A percentile compares a stretch with the other conserved stretches of the same genome.
phyloP scores from a whole-genome alignment of 2,888 invertebrate species.

The Stomorhina lunata region DNA sequence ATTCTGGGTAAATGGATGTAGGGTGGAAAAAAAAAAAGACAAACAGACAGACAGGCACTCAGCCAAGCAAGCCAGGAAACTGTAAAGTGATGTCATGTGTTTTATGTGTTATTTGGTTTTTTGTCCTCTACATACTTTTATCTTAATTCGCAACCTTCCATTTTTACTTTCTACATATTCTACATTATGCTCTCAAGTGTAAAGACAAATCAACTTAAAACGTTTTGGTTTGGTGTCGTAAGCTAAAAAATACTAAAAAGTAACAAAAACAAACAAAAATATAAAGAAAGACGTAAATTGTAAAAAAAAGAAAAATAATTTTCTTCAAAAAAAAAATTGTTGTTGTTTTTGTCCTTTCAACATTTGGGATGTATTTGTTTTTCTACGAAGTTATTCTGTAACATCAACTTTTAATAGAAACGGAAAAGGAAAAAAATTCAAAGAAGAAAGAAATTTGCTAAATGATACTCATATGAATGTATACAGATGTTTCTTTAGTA shows the following conservation, averaged over 20 bases:
- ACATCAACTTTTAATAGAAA: slow-evolving; percentile 41
- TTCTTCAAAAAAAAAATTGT: background rate
- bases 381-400: background rate
- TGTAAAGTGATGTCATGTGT: slow-evolving; percentile 35
- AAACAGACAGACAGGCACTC: background rate
- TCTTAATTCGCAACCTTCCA: background rate
- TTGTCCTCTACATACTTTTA: background rate
- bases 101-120: background rate
- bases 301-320: slow-evolving; percentile 19
- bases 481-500: background rate
- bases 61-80: background rate
- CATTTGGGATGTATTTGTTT: no score
- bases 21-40: no score
- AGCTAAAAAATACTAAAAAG: background rate
- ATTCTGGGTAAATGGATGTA: no score
- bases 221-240: slow-evolving; percentile 46
- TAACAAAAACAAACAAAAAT: background rate
- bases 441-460: background rate
- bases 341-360: background rate
- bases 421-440: no score
- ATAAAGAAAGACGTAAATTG: background rate
- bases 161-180: no score
- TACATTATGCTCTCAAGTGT: slow-evolving; percentile 35
- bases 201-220: slow-evolving; percentile 62
- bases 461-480: slow-evolving; percentile 13